These are phyloP conservation scores for Dascyllus trimaculatus DNA, from an alignment of 2,113 vertebrate genomes.

Conservation along the genomic window DNA sequence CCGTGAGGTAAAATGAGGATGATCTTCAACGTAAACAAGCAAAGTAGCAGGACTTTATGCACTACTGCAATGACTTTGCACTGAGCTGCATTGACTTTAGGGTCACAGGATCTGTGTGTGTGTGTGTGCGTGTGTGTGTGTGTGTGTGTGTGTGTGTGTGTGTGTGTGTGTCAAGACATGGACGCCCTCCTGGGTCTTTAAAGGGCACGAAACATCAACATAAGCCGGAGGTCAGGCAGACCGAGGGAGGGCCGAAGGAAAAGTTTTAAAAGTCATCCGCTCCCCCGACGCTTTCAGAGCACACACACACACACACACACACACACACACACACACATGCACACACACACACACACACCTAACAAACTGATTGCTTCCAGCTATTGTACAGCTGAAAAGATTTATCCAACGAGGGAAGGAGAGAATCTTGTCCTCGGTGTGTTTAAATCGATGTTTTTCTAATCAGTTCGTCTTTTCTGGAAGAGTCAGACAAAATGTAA, in stretches of 20 bases:
- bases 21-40: too few relatives aligned
- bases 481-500: too few relatives aligned
- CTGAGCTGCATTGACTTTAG: not conserved
- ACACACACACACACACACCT: not conserved
- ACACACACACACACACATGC: slow-evolving; percentile 6
- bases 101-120: slow-evolving; percentile 5
- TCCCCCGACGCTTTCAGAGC: slow-evolving; percentile 12
- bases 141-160: slow-evolving; percentile 6
- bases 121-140: not conserved
- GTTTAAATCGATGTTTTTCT: too few relatives aligned
- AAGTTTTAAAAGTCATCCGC: slow-evolving; percentile 58
- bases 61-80: slow-evolving; percentile 1
- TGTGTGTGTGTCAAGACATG: slow-evolving; percentile 22
- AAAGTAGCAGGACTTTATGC: not conserved
- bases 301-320: not conserved
- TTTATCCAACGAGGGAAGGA: not conserved
- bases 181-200: slow-evolving; percentile 22
- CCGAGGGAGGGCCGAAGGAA: slow-evolving; percentile 2
- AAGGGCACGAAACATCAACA: slow-evolving; percentile 42
- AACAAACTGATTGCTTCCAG: not conserved
- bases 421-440: too few relatives aligned
- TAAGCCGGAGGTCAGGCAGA: slow-evolving; percentile 24
- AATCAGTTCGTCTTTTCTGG: too few relatives aligned
- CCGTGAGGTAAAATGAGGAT: too few relatives aligned
- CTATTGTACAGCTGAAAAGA: not conserved